A percentile compares a stretch with the other conserved stretches of the same genome.
Conservation (phyloP, 2,113 vertebrate genomes). For the Lates calcarifer region DNA sequence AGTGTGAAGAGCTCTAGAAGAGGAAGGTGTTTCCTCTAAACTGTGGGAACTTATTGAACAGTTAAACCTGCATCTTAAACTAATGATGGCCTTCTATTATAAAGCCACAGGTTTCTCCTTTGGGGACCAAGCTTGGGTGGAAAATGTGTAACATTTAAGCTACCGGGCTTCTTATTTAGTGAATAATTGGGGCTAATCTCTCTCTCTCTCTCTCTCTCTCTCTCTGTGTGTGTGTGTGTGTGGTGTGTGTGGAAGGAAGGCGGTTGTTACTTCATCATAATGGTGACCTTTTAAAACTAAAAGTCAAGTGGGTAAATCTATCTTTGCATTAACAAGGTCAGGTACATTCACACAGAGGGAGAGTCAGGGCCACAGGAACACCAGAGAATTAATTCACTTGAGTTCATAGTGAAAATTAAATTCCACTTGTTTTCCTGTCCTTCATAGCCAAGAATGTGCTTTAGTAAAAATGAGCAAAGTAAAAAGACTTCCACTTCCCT, state of each 20-base stretch:
- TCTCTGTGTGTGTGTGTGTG: background rate
- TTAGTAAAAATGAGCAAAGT: too few relatives aligned
- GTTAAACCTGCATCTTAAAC: background rate
- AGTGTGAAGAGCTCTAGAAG: background rate
- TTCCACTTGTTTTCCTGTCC: background rate
- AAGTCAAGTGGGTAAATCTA: conserved; percentile 22
- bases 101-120: background rate
- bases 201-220: too few relatives aligned
- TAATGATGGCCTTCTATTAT: background rate
- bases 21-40: background rate
- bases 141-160: background rate
- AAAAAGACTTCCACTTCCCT: background rate
- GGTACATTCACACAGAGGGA: background rate
- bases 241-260: background rate
- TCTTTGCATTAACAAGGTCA: conserved; percentile 8
- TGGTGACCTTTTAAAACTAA: conserved; percentile 11
- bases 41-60: background rate
- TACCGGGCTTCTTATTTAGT: background rate
- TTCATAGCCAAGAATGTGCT: background rate
- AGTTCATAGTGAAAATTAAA: background rate
- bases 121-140: too few relatives aligned
- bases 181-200: background rate
- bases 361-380: background rate
- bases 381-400: background rate
- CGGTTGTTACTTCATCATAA: conserved; percentile 6